Percentiles rank a stretch among this genome's conserved stretches.
Conservation (phyloP, 1,140 invertebrate species). For the Drosophila equinoxialis region DNA sequence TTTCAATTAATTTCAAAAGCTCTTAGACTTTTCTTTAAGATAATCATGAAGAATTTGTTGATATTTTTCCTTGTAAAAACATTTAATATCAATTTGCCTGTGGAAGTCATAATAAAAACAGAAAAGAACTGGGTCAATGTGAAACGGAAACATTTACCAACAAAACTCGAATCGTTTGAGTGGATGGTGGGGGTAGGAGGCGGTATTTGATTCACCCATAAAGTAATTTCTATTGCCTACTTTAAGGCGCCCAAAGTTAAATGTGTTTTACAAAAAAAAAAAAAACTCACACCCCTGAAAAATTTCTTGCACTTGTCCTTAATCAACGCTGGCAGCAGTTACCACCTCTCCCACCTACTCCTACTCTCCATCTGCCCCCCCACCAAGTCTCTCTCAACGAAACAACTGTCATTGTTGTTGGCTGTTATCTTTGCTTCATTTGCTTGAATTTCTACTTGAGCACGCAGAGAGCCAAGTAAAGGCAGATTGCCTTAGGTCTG, state of each 20-base stretch:
- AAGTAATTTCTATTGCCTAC: conserved; percentile 24
- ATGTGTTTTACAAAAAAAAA: neutral
- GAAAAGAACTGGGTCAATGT: conserved; percentile 22
- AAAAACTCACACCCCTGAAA: neutral
- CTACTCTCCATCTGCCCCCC: neutral
- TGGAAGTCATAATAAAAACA: neutral
- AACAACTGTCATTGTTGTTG: conserved; percentile 25
- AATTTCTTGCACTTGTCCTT: conserved; percentile 70
- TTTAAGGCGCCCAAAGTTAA: conserved; percentile 23
- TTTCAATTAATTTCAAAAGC: no score
- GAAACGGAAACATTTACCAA: conserved; percentile 25
- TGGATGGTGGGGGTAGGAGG: neutral
- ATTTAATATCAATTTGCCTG: no score
- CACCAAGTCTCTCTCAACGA: neutral
- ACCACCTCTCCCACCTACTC: conserved; percentile 11
- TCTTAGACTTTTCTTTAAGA: no score
- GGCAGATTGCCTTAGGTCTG: conserved; percentile 19
- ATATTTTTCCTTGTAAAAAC: no score
- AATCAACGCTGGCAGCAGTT: conserved; percentile 54
- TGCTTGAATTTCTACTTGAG: conserved; percentile 74
- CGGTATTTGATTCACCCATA: neutral
- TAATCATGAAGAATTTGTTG: no score
- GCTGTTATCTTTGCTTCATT: conserved; percentile 73
- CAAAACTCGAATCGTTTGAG: neutral
- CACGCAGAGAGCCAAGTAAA: conserved; percentile 54